A percentile compares a stretch with the other conserved stretches of the same genome.
Conservation (phyloP, 2,888 invertebrate species). For the Orthosia gothica region DNA sequence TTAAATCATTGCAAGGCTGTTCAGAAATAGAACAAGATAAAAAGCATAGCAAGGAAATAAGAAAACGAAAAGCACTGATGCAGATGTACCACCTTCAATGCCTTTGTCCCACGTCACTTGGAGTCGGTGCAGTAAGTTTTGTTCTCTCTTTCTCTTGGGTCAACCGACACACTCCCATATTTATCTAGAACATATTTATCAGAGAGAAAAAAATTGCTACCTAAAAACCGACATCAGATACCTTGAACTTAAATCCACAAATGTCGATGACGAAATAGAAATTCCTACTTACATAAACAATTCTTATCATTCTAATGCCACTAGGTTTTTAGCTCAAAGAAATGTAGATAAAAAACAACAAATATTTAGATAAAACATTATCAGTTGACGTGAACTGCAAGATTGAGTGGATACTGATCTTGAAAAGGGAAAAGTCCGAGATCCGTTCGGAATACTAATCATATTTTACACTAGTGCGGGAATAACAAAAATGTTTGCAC, state of each 20-base stretch:
- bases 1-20: no score
- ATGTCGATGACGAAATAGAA: neutral
- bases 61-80: neutral
- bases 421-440: constrained; percentile 44
- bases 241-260: no score
- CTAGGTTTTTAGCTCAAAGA: constrained; percentile 18
- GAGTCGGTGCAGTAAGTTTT: no score
- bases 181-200: no score
- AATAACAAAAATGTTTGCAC: constrained; percentile 44
- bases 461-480: constrained; percentile 24
- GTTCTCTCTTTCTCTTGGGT: no score
- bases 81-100: no score
- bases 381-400: constrained; percentile 37
- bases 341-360: constrained; percentile 35
- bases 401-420: constrained; percentile 48
- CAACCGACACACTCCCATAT: no score
- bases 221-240: no score
- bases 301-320: constrained; percentile 7
- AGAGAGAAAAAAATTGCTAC: no score
- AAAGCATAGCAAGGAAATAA: neutral
- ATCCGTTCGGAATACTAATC: constrained; percentile 43
- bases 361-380: constrained; percentile 40
- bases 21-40: neutral
- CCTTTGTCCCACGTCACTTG: no score
- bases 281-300: neutral